A percentile compares a stretch with the other conserved stretches of the same genome.
Evolutionary conservation across 2,113 vertebrate species (phyloP).

Genomic region (Nothocercus julius): DNA sequence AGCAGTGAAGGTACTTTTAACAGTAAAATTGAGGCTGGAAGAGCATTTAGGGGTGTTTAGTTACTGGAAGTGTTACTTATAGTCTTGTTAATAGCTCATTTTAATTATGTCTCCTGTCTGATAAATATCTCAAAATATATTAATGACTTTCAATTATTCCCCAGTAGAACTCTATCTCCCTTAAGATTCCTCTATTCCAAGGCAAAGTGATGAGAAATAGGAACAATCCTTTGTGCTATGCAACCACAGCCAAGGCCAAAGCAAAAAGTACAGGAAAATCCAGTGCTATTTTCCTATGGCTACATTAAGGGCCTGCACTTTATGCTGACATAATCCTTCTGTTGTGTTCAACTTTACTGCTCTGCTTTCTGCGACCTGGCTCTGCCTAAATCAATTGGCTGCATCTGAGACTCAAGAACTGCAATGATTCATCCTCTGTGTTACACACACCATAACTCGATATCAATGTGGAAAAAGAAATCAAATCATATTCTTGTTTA

Average conservation of each 20-base stretch:
- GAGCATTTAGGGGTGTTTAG: background rate
- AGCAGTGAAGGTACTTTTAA: background rate
- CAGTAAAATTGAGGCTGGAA: background rate
- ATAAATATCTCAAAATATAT: background rate
- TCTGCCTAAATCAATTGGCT: background rate
- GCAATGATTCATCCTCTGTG: background rate
- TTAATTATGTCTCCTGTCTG: background rate
- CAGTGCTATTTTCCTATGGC: background rate
- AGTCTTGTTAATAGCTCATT: background rate
- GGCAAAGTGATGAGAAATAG: background rate
- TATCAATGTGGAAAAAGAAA: background rate
- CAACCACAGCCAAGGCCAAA: conserved; percentile 26
- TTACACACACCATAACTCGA: background rate
- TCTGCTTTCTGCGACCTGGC: background rate
- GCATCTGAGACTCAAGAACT: background rate
- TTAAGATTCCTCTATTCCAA: background rate
- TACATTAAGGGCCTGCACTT: background rate
- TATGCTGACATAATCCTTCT: conserved; percentile 46
- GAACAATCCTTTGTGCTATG: background rate
- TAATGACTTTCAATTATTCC: background rate
- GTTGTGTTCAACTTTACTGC: background rate
- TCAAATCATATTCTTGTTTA: background rate
- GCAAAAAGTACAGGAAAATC: conserved; percentile 16
- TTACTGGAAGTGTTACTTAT: conserved; percentile 14
- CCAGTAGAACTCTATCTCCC: conserved; percentile 9